These are phyloP conservation scores for Drosophila orosa DNA, from an alignment of 1,140 invertebrate genomes.

Conservation along the genomic window DNA sequence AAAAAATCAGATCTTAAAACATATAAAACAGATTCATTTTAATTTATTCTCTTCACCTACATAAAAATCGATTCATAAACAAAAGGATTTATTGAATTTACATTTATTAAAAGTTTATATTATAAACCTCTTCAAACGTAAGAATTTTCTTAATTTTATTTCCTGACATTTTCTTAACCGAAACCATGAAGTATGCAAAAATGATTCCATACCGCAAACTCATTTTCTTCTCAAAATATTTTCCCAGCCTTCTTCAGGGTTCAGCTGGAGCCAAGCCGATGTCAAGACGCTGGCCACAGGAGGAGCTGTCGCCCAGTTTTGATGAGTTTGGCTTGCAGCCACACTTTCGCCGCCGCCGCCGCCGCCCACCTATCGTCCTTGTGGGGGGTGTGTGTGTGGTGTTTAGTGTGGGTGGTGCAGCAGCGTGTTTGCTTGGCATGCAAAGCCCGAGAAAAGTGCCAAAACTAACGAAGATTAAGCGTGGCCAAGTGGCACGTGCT, in stretches of 20 bases:
- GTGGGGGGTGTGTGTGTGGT: slow-evolving; percentile 3
- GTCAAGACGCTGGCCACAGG: slow-evolving; percentile 32
- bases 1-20: no score
- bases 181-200: slow-evolving; percentile 4
- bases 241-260: neutral
- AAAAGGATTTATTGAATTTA: neutral
- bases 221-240: slow-evolving; percentile 48
- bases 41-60: neutral
- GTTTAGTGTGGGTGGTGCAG: slow-evolving; percentile 1
- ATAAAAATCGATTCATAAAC: no score
- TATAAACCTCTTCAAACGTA: no score
- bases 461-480: slow-evolving; percentile 80
- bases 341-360: slow-evolving; percentile 18
- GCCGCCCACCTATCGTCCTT: neutral
- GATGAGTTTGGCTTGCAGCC: slow-evolving; percentile 63
- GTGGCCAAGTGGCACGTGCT: slow-evolving; percentile 76
- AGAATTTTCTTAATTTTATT: neutral
- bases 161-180: neutral
- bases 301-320: slow-evolving; percentile 55
- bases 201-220: slow-evolving; percentile 31
- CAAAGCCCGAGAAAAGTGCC: slow-evolving; percentile 77
- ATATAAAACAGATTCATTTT: neutral
- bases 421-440: slow-evolving; percentile 71
- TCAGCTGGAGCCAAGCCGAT: slow-evolving; percentile 27
- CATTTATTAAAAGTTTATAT: neutral